phyloP scores from a whole-genome alignment of 2,888 invertebrate species.

The Dryobota labecula region DNA sequence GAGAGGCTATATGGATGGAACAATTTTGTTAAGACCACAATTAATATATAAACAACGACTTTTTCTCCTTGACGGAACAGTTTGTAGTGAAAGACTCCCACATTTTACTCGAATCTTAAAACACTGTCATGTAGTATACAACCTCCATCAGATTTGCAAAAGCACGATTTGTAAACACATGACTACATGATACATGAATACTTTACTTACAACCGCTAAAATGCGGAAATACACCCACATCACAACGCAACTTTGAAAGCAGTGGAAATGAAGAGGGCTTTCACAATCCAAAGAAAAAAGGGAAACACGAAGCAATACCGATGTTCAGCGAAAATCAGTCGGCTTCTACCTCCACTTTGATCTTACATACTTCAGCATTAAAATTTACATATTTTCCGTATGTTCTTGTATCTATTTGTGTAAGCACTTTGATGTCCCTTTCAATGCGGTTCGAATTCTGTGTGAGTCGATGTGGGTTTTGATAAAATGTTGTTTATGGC shows the following conservation, averaged over 20 bases:
- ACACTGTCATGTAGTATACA: no score
- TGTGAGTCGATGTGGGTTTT: constrained; percentile 69
- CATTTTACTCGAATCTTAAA: no score
- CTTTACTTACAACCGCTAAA: not conserved
- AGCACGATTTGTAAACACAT: not conserved
- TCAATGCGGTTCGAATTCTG: constrained; percentile 72
- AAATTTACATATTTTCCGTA: constrained; percentile 88
- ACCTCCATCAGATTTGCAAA: no score
- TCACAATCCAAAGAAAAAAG: constrained; percentile 57
- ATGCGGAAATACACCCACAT: constrained; percentile 43
- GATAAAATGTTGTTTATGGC: constrained; percentile 66
- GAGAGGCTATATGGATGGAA: no score
- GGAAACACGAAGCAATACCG: constrained; percentile 71
- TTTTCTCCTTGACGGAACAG: no score
- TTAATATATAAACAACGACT: no score
- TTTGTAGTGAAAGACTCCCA: no score
- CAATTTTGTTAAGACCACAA: no score
- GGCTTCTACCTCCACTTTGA: constrained; percentile 79
- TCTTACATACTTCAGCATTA: constrained; percentile 80
- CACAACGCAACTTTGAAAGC: constrained; percentile 69
- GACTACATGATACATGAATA: not conserved
- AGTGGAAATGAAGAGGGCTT: constrained; percentile 70
- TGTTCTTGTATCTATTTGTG: constrained; percentile 78
- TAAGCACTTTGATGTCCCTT: constrained; percentile 86
- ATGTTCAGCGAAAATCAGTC: constrained; percentile 76